Percentiles rank a stretch among this genome's conserved stretches.
phyloP scores from a whole-genome alignment of 2,113 vertebrate genomes.

The Oncorhynchus gorbuscha region DNA sequence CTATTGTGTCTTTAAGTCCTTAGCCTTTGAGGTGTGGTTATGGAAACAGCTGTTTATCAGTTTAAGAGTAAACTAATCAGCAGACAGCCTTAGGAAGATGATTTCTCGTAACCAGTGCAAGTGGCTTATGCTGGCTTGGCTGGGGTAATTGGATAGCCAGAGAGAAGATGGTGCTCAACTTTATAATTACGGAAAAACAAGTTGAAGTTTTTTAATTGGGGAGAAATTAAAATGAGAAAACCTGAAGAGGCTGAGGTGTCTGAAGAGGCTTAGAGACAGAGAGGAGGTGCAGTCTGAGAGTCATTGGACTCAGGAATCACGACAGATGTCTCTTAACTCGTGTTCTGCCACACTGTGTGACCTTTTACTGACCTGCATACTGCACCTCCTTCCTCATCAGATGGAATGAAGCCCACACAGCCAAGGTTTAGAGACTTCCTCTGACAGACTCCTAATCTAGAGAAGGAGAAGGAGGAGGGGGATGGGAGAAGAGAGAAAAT shows the following conservation, averaged over 20 bases:
- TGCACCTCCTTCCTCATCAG: neutral
- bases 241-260: neutral
- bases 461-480: neutral
- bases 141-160: neutral
- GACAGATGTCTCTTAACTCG: neutral
- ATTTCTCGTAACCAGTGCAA: neutral
- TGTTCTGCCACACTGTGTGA: neutral
- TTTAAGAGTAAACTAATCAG: neutral
- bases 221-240: neutral
- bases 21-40: neutral
- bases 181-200: neutral
- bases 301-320: neutral
- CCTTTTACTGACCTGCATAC: neutral
- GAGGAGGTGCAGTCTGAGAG: neutral
- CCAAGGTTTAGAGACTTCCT: neutral
- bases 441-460: neutral
- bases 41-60: conserved; percentile 1
- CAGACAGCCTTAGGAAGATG: neutral
- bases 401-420: neutral
- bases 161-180: neutral
- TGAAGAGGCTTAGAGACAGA: neutral
- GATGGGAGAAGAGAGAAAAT: conserved; percentile 8
- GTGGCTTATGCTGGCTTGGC: neutral
- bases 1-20: neutral
- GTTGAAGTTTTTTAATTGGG: neutral